Conservation (phyloP, 2,888 invertebrate genomes). For the Dryobotodes eremita region DNA sequence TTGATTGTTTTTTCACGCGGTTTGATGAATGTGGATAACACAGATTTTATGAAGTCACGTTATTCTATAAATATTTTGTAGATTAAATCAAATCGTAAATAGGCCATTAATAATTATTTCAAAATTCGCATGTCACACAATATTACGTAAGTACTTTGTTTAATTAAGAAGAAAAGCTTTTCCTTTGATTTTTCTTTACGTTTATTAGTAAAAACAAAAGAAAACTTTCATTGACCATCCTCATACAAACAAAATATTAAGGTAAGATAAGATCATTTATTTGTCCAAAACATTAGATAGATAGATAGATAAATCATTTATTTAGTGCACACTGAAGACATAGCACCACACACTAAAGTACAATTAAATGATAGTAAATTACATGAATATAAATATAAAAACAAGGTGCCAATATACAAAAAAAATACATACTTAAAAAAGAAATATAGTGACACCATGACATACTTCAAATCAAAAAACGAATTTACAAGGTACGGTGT, state of each 20-base stretch:
- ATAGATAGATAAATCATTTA: no score
- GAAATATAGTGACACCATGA: no score
- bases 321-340: no score
- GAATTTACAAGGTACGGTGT: no score
- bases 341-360: no score
- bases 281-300: neutral
- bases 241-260: neutral
- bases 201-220: neutral
- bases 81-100: neutral
- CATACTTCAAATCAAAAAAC: no score
- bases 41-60: neutral
- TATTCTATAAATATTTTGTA: slow-evolving; percentile 6
- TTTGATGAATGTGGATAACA: slow-evolving; percentile 4
- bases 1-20: slow-evolving; percentile 22
- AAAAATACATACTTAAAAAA: no score
- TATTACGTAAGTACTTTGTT: neutral
- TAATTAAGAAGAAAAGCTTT: slow-evolving; percentile 6
- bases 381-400: no score
- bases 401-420: no score
- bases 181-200: neutral
- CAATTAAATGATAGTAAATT: no score
- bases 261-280: neutral
- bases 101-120: neutral
- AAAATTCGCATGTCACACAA: neutral
- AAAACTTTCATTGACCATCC: neutral